Percentiles rank a stretch among this genome's conserved stretches.
phyloP scores from a whole-genome alignment of 2,113 vertebrate genomes.

The Lepus timidus region DNA sequence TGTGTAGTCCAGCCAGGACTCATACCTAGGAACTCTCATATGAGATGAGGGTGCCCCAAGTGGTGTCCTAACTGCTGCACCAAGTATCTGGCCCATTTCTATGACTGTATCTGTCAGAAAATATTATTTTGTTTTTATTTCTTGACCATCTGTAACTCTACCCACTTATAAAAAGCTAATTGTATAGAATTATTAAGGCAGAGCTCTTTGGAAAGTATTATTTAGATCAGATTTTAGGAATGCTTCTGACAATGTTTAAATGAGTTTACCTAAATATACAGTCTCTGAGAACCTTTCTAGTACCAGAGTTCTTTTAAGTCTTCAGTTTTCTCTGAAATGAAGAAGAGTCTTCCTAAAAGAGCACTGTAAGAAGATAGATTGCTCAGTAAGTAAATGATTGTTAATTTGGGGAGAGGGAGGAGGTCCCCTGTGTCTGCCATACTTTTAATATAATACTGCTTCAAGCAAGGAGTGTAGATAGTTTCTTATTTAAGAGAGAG shows the following conservation, averaged over 20 bases:
- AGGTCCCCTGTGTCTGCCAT: neutral
- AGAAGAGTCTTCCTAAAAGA: neutral
- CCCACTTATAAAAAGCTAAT: neutral
- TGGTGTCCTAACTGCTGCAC: too few relatives aligned
- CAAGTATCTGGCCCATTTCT: neutral
- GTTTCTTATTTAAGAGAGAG: neutral
- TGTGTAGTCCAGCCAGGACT: too few relatives aligned
- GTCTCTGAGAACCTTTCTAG: neutral
- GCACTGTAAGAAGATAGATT: neutral
- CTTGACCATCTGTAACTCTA: neutral
- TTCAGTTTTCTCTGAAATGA: conserved; percentile 19
- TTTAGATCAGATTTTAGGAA: neutral
- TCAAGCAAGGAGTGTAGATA: neutral
- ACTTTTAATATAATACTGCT: neutral
- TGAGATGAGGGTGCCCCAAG: too few relatives aligned
- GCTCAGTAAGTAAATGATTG: conserved; percentile 11
- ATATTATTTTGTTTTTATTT: conserved; percentile 43
- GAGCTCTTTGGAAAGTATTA: conserved; percentile 21
- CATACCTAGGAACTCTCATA: too few relatives aligned
- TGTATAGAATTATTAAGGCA: conserved; percentile 34
- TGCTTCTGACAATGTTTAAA: conserved; percentile 9
- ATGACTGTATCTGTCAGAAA: conserved; percentile 17
- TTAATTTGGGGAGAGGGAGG: neutral
- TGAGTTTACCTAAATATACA: conserved; percentile 3
- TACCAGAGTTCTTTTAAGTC: neutral